Evolutionary conservation across 2,113 vertebrate genomes (phyloP).

Genomic region (Coturnix japonica): DNA sequence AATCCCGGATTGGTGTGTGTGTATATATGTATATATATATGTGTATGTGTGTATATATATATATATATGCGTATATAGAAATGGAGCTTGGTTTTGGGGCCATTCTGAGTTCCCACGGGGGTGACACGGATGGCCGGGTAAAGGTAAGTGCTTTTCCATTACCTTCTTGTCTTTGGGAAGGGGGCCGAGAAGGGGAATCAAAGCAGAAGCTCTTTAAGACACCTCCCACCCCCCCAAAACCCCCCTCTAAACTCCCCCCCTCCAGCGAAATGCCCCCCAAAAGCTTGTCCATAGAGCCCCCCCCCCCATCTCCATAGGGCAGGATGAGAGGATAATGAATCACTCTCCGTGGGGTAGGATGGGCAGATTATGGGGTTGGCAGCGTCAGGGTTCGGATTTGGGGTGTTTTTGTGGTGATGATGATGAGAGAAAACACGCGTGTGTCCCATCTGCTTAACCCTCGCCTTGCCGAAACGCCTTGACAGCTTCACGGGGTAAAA

Average conservation of each 20-base stretch:
- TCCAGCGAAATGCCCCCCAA: not conserved
- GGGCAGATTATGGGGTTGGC: not conserved
- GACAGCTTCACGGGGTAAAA: not conserved
- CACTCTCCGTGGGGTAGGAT: not conserved
- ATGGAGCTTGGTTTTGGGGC: constrained; percentile 33
- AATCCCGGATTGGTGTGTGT: no score
- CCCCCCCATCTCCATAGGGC: not conserved
- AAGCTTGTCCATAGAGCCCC: not conserved
- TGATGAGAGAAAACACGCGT: not conserved
- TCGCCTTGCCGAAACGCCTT: not conserved
- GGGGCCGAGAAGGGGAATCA: not conserved
- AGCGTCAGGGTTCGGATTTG: not conserved
- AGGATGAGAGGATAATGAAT: constrained; percentile 33
- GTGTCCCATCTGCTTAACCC: constrained; percentile 9
- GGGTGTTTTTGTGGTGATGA: no score
- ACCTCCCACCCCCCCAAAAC: not conserved
- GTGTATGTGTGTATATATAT: not conserved
- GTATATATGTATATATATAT: no score
- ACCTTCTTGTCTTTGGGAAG: constrained; percentile 67
- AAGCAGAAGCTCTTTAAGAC: not conserved
- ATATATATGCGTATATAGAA: not conserved
- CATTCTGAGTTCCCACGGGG: constrained; percentile 75
- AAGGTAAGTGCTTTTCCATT: constrained; percentile 82
- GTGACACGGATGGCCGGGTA: constrained; percentile 68
- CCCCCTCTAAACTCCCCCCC: no score